A percentile compares a stretch with the other conserved stretches of the same genome.
phyloP scores from a whole-genome alignment of 2,113 vertebrate species.

The Sylvietta virens region DNA sequence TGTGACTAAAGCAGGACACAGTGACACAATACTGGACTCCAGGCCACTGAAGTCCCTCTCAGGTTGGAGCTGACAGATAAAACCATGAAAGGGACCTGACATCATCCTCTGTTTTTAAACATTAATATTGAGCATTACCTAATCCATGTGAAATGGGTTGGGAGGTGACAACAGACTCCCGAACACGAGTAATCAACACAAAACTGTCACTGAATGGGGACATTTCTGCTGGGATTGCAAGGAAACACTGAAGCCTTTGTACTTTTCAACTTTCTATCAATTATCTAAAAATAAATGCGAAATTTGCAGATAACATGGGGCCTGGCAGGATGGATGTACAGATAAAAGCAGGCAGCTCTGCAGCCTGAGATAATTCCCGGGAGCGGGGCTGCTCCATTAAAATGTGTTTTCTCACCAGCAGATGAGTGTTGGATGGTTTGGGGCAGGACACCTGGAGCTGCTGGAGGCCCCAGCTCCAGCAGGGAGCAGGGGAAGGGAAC shows the following conservation, averaged over 20 bases:
- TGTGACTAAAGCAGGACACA: neutral
- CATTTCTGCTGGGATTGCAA: neutral
- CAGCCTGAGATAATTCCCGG: neutral
- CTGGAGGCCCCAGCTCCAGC: neutral
- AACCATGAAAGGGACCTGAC: constrained; percentile 26
- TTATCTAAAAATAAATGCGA: constrained; percentile 35
- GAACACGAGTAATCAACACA: constrained; percentile 10
- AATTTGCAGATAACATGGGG: neutral
- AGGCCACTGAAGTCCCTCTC: neutral
- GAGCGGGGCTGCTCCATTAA: neutral
- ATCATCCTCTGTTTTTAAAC: constrained; percentile 35
- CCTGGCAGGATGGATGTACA: neutral
- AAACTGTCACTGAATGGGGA: constrained; percentile 21
- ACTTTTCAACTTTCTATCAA: constrained; percentile 27
- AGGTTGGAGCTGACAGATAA: neutral
- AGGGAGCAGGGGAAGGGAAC: neutral
- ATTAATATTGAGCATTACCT: constrained; percentile 21
- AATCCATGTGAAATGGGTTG: constrained; percentile 23
- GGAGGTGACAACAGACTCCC: constrained; percentile 10
- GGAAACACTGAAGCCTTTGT: constrained; percentile 8
- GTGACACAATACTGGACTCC: neutral
- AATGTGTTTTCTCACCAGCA: constrained; percentile 21
- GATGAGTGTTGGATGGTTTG: neutral
- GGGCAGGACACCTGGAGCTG: neutral
- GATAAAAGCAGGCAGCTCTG: constrained; percentile 19